Evolutionary conservation across 2,113 vertebrate species (phyloP), one percentile per base, ranked within the genome.

Genomic region (Budorcas taxicolor): DNA sequence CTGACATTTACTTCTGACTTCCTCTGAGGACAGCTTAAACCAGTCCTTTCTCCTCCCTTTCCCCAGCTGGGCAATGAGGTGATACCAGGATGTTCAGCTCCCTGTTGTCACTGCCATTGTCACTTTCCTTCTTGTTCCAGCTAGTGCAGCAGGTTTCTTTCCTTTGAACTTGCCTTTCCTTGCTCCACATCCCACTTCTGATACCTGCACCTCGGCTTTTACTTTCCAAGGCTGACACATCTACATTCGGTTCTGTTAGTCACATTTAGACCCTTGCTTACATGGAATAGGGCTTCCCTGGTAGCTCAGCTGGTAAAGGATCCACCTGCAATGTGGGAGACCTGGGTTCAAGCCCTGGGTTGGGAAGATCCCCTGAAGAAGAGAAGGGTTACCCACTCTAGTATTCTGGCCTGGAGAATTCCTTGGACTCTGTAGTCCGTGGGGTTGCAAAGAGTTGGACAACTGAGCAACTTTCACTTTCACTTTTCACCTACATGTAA

Each of bases 51-150:
- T 33, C 67, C 52, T 87, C 15, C 16, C 27, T 23, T 57, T 52
- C 33, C 78, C 58, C 6, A 21, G 3, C 15, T 50, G 40, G 50
- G 14, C 50, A 4, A 7, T 36, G 67, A 55, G 14, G 40, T 17
- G 58, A 7, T 21, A 0, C 31, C 31, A 0, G 11, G 17, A 40
- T 29, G 64, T 23, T 89, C 40, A 36, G 86, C 58, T 19, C 50
- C 36, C 36, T 45, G 0, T 31, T 3, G 19, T 29, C 12, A 43
- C 13, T 74, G 0, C 17, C 10, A 16, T 15, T 17, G 25, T 15
- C 58, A 10, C 71, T 52, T 53, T 50, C 50, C 23, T 53, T n/a
- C 74, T 64, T 27, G 14, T 43, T 50, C 15, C 8, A 40, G 45
- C 52, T 57, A 33, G 10, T 23, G 15, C 25, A 27, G 50, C 33